Evolutionary conservation across 1,140 invertebrate species (phyloP), one percentile per base, ranked within the genome.

Genomic region (Callitettix versicolor): DNA sequence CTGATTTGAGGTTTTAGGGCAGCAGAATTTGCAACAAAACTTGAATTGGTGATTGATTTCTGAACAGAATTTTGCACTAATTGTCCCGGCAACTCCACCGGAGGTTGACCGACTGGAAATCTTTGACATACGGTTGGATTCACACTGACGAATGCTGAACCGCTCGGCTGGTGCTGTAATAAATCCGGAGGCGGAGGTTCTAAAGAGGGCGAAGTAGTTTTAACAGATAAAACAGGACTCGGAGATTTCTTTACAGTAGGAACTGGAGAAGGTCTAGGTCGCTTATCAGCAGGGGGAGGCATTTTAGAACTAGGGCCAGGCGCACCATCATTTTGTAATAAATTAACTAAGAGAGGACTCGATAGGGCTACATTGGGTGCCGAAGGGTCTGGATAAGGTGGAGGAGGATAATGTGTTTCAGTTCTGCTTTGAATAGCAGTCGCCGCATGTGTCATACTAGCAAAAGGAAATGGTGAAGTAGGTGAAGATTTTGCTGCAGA

Each of bases 331-430:
- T 88, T 93, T 74, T 94, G 90, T 60, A 95, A 72, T 52, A 95
- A 71, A 72, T 95, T 95, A 2, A 95, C 91, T 41, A 95, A 73
- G 50, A 95, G 70, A n/a, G 91, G 91, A 69, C 88, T 92, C 55
- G 88, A 88, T 62, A 88, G 77, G 18, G 84, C 84, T 30, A 85
- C 78, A 62, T 79, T 59, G 53, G 51, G 24, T 33, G 56, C 34
- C 49, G 53, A 46, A 49, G 52, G 30, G 26, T 49, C 71, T 40
- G 76, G 71, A 65, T 75, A 75, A 48, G 74, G 72, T 56, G 72
- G 72, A 30, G 73, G 72, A 53, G 69, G 71, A 60, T 66, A 68
- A 61, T 56, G 59, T 56, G 60, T 15, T 41, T 44, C 46, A 56
- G 58, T 55, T 30, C 73, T 69, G 61, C 64, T 76, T 40, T 76